Conservation (phyloP, 2,888 invertebrate genomes). For the Cynaeus angustus region DNA sequence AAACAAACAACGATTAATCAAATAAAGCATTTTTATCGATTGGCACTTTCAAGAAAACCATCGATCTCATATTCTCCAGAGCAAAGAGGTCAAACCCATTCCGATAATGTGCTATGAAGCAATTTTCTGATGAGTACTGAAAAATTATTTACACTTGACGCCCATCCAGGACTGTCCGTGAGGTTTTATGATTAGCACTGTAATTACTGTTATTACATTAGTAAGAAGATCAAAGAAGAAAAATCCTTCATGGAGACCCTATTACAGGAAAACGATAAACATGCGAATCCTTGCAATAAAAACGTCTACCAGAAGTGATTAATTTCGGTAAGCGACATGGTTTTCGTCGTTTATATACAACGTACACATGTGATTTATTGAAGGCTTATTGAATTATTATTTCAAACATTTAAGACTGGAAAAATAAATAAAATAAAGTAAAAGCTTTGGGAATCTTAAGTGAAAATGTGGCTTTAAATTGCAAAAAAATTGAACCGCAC, state of each 20-base stretch:
- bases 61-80: conserved; percentile 14
- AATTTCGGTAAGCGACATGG: too few species aligned
- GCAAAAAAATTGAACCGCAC: too few species aligned
- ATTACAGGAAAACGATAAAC: conserved; percentile 14
- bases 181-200: conserved; percentile 26
- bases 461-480: too few species aligned
- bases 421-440: too few species aligned
- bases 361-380: too few species aligned
- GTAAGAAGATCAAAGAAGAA: conserved; percentile 30
- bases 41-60: conserved; percentile 32
- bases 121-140: conserved; percentile 5
- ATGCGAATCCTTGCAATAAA: conserved; percentile 28
- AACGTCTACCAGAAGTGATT: not conserved
- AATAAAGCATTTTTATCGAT: conserved; percentile 38
- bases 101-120: conserved; percentile 22
- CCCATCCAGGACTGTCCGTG: conserved; percentile 13
- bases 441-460: too few species aligned
- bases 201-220: conserved; percentile 14
- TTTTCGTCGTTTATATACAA: too few species aligned
- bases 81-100: conserved; percentile 33
- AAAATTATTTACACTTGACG: conserved; percentile 25
- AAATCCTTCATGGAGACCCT: conserved; percentile 8
- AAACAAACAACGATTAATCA: conserved; percentile 34
- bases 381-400: too few species aligned
- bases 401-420: too few species aligned